Conservation (phyloP, 2,797 vertebrate species). For the Dicrostonyx torquatus region DNA sequence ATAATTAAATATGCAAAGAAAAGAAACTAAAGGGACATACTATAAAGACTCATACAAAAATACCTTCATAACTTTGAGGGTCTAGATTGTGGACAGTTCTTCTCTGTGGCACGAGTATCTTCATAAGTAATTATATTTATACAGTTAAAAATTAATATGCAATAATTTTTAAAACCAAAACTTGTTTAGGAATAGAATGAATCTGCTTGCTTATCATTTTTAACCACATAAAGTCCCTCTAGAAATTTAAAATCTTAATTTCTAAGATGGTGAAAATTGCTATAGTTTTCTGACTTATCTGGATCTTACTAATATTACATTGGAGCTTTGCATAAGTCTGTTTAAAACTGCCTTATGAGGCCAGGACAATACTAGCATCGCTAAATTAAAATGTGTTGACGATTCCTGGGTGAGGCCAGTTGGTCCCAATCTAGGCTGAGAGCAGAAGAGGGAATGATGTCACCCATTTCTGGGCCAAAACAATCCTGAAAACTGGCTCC, state of each 20-base stretch:
- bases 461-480: slow-evolving; percentile 1
- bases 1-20: slow-evolving; percentile 29
- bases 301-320: slow-evolving; percentile 24
- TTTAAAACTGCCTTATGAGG: slow-evolving; percentile 36
- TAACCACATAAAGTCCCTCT: slow-evolving; percentile 39
- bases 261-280: slow-evolving; percentile 55
- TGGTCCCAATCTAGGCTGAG: slow-evolving; percentile 46
- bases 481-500: background rate
- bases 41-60: slow-evolving; percentile 59
- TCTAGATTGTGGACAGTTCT: background rate
- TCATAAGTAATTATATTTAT: slow-evolving; percentile 50
- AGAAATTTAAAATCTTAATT: slow-evolving; percentile 56
- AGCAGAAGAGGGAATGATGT: background rate
- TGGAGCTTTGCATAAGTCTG: slow-evolving; percentile 47
- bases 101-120: slow-evolving; percentile 5
- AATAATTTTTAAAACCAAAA: slow-evolving; percentile 54
- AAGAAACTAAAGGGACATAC: slow-evolving; percentile 35
- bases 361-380: slow-evolving; percentile 15
- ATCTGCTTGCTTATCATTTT: slow-evolving; percentile 49
- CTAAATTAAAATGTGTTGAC: slow-evolving; percentile 51
- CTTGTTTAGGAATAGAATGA: background rate
- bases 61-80: slow-evolving; percentile 28
- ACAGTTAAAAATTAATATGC: slow-evolving; percentile 48
- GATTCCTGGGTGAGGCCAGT: background rate
- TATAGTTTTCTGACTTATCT: slow-evolving; percentile 67